Evolutionary conservation across 2,113 vertebrate species (phyloP), one percentile per base, ranked within the genome.

Genomic region (Microtus oregoni): DNA sequence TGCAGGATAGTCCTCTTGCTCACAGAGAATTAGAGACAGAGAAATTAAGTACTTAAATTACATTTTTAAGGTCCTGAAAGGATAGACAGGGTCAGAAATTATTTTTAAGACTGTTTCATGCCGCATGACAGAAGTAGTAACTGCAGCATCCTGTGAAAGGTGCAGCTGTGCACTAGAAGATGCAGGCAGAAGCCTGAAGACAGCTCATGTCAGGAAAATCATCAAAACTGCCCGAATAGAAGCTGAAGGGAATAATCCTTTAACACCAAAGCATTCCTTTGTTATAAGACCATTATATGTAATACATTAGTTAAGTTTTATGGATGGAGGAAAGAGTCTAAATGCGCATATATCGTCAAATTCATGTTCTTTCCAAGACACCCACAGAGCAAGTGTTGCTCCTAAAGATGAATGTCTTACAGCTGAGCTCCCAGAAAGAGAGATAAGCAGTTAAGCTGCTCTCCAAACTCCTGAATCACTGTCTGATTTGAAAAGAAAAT

Each of bases 331-430:
- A 41, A 97, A 4, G 26, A 76, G 91, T 96, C 22, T 92, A 96
- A 28, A 68, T 61, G 11, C 91, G 4, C 55, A 94, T 78, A 61
- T 91, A 81, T 58, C 58, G 81, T 73, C 24, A 95, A 94, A 85
- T 85, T 81, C n/a, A 65, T 97, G n/a, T 30, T 8, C 9, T 85
- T 95, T 92, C 26, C 24, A 86, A 52, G n/a, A 70, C 58, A 95
- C 92, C 28, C 38, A 97, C 75, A 86, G 97, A 97, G 94, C 50
- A 97, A 30, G 90, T 96, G 47, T 91, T 98, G 79, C 88, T 97
- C 55, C 65, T 83, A 47, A 83, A 76, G 20, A 67, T 92, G 89
- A 97, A 87, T 96, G 78, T 50, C 44, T 92, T 13, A 92, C 41
- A 68, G n/a, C 67, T 76, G 78, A 97, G 32, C 11, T 98, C 89